Conservation (phyloP, 2,113 vertebrate genomes). For the Pteruthius melanotis region DNA sequence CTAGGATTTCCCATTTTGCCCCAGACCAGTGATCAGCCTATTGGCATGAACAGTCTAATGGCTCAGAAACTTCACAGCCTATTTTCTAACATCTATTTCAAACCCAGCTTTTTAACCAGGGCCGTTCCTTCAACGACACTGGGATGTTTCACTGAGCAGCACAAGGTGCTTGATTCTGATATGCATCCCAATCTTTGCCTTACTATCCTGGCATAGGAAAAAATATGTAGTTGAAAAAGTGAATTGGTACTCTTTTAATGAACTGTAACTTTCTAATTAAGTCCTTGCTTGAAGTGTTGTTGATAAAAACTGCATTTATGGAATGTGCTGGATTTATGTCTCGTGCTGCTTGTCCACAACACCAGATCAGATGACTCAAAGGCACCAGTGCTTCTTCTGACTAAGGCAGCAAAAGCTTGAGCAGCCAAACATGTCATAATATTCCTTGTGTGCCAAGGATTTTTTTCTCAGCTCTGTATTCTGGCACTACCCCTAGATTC, state of each 20-base stretch:
- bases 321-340: neutral
- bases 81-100: neutral
- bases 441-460: neutral
- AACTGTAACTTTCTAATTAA: conserved; percentile 49
- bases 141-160: neutral
- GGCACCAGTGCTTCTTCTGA: neutral
- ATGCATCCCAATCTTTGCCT: neutral
- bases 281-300: neutral
- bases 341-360: neutral
- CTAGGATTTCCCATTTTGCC: neutral
- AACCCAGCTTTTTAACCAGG: neutral
- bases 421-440: neutral
- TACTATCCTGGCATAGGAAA: neutral
- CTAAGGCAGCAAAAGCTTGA: neutral
- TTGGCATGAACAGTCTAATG: neutral
- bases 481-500: neutral
- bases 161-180: neutral
- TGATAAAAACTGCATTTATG: neutral
- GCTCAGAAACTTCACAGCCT: neutral
- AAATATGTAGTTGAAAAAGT: neutral
- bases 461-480: neutral
- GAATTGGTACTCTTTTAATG: conserved; percentile 27
- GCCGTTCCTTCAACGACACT: neutral
- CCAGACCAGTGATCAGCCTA: neutral
- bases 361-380: neutral